phyloP scores from a whole-genome alignment of 2,797 vertebrate species.

The Cephalopachus bancanus region DNA sequence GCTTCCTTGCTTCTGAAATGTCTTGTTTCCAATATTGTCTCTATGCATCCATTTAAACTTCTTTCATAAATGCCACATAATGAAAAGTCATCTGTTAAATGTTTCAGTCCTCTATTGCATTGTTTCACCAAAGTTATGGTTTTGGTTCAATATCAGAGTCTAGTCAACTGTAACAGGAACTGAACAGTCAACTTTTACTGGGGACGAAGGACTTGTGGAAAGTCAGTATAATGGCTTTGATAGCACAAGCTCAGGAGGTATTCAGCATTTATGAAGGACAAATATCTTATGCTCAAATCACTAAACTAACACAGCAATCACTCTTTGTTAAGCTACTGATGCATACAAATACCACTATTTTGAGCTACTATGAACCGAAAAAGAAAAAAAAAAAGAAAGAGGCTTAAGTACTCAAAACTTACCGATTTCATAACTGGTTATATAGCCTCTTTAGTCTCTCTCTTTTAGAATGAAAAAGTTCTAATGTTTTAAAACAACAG shows the following conservation, averaged over 20 bases:
- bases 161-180: not conserved
- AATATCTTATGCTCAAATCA: not conserved
- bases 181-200: not conserved
- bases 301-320: not conserved
- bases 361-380: not conserved
- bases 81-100: not conserved
- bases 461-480: not conserved
- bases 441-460: not conserved
- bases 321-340: not conserved
- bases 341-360: not conserved
- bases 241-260: not conserved
- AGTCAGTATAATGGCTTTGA: not conserved
- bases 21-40: slow-evolving; percentile 13
- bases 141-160: not conserved
- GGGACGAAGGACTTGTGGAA: not conserved
- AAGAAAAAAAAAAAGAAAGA: not conserved
- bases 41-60: not conserved
- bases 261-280: not conserved
- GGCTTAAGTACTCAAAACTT: not conserved
- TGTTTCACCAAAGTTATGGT: slow-evolving; percentile 2
- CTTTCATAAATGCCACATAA: slow-evolving; percentile 8
- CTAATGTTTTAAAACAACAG: not conserved
- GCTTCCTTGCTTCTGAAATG: not conserved
- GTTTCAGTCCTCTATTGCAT: not conserved
- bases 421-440: not conserved